phyloP scores from a whole-genome alignment of 2,113 vertebrate genomes.

The Ophthalmolycus amberensis region DNA sequence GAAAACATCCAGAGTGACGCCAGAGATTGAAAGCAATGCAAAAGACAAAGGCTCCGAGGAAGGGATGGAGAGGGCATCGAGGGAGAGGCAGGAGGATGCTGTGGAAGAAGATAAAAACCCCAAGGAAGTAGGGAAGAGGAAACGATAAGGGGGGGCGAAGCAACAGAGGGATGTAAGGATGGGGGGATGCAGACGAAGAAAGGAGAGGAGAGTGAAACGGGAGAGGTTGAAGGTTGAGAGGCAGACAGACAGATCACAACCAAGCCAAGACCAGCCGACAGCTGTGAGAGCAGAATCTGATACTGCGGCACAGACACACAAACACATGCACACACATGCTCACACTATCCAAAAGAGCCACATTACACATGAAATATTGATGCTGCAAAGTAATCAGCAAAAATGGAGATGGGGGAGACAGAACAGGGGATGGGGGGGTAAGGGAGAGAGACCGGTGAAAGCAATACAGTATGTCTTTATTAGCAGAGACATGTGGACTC shows the following conservation, averaged over 20 bases:
- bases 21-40: conserved; percentile 35
- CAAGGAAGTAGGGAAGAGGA: conserved; percentile 21
- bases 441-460: conserved; percentile 58
- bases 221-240: conserved; percentile 79
- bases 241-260: conserved; percentile 82
- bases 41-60: conserved; percentile 34
- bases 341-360: conserved; percentile 81
- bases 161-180: conserved; percentile 31
- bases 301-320: conserved; percentile 74
- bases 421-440: not conserved
- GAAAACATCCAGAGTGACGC: conserved; percentile 40
- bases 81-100: conserved; percentile 32
- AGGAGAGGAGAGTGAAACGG: conserved; percentile 66
- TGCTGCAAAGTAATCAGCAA: conserved; percentile 83
- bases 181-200: conserved; percentile 50
- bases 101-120: conserved; percentile 13
- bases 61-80: conserved; percentile 40
- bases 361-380: conserved; percentile 86
- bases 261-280: conserved; percentile 74
- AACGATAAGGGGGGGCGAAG: conserved; percentile 19
- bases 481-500: conserved; percentile 55
- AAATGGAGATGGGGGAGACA: conserved; percentile 74
- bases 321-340: conserved; percentile 70
- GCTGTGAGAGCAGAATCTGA: conserved; percentile 85
- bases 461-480: conserved; percentile 58